Conservation (phyloP, 2,797 vertebrate species). For the Adrianichthys oophorus region DNA sequence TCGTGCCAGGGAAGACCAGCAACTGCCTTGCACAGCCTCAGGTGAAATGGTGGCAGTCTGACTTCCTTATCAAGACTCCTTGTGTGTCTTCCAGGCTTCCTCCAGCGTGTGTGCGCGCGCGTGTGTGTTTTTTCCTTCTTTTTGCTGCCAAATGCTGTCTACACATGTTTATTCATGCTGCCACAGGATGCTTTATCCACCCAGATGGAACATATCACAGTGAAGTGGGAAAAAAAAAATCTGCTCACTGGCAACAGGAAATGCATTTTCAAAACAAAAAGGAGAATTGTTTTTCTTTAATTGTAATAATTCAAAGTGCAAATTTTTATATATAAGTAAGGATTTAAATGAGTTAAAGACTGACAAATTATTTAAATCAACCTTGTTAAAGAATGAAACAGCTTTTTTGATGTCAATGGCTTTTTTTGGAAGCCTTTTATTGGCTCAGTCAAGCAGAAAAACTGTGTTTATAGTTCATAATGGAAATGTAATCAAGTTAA, state of each 20-base stretch:
- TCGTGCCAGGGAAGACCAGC: slow-evolving; percentile 54
- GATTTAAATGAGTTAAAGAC: slow-evolving; percentile 37
- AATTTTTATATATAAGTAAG: not conserved
- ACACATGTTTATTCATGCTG: slow-evolving; percentile 75
- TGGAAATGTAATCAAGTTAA: slow-evolving; percentile 82
- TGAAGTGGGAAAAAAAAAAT: slow-evolving; percentile 23
- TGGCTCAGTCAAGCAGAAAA: slow-evolving; percentile 75
- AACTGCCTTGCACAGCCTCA: slow-evolving; percentile 62
- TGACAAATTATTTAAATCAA: slow-evolving; percentile 63
- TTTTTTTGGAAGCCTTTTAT: slow-evolving; percentile 77
- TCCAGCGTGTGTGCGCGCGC: slow-evolving; percentile 35
- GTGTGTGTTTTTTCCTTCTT: slow-evolving; percentile 16
- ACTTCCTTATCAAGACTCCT: slow-evolving; percentile 53
- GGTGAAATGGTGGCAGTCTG: slow-evolving; percentile 72
- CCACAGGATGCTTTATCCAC: slow-evolving; percentile 61
- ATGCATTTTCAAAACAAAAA: slow-evolving; percentile 32
- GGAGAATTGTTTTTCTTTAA: slow-evolving; percentile 14
- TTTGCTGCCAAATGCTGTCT: slow-evolving; percentile 64
- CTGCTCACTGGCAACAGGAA: slow-evolving; percentile 26
- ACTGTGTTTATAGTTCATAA: slow-evolving; percentile 81
- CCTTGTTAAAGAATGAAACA: slow-evolving; percentile 56
- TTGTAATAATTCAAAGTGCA: slow-evolving; percentile 6
- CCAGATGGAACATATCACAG: slow-evolving; percentile 51
- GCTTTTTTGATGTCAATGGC: slow-evolving; percentile 46
- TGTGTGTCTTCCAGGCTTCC: slow-evolving; percentile 49